A percentile compares a stretch with the other conserved stretches of the same genome.
Conservation (phyloP, 2,113 vertebrate genomes). For the Phaethornis superciliosus region DNA sequence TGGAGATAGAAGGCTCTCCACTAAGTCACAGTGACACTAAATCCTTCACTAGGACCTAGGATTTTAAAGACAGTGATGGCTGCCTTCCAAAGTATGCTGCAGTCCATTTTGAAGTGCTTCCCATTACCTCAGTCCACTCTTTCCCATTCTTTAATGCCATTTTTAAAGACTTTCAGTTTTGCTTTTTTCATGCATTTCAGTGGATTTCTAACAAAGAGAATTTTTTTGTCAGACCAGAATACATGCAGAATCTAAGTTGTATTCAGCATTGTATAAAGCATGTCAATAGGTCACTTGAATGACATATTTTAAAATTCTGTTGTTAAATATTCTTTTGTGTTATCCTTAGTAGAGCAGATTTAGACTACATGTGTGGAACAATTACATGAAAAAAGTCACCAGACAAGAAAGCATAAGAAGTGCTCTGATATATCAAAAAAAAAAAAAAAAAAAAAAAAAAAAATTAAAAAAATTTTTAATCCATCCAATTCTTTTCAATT, state of each 20-base stretch:
- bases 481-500: neutral
- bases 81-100: neutral
- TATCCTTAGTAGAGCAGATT: neutral
- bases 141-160: neutral
- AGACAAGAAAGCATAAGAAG: neutral
- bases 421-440: neutral
- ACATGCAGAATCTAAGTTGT: neutral
- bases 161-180: neutral
- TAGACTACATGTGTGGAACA: neutral
- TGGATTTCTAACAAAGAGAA: neutral
- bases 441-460: neutral
- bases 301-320: neutral
- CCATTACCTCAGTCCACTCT: neutral
- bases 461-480: neutral
- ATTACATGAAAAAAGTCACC: neutral
- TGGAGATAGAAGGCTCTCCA: neutral
- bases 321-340: neutral
- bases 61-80: neutral
- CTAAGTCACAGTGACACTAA: neutral
- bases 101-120: neutral
- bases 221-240: neutral
- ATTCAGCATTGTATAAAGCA: neutral
- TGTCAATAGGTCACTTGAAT: neutral
- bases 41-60: neutral
- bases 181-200: neutral